Percentiles rank a stretch among this genome's conserved stretches.
Conservation (phyloP, 2,113 vertebrate genomes). For the Xiphophorus couchianus region DNA sequence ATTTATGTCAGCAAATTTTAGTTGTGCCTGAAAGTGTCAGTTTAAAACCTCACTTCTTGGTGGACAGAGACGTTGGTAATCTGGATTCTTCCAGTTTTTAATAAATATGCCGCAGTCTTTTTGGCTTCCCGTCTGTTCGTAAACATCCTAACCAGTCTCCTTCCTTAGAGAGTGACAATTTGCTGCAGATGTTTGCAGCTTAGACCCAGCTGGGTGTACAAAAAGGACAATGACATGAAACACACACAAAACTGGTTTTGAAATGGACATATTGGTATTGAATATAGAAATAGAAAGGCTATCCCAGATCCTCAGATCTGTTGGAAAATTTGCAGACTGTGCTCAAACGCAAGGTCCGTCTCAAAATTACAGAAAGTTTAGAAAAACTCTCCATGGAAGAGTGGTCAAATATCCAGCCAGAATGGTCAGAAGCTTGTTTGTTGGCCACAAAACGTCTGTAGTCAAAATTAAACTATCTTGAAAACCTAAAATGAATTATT, state of each 20-base stretch:
- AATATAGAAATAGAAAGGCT: background rate
- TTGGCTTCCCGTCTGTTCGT: background rate
- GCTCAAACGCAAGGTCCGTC: background rate
- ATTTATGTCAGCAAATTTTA: too few species aligned
- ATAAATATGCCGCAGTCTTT: background rate
- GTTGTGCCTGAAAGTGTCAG: too few species aligned
- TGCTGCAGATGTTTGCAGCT: too few species aligned
- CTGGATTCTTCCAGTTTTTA: background rate
- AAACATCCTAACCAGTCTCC: background rate
- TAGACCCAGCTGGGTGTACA: too few species aligned
- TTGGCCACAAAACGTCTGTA: background rate
- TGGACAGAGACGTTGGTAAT: background rate
- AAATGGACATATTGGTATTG: background rate
- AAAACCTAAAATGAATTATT: background rate
- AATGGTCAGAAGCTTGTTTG: background rate
- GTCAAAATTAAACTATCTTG: too few species aligned
- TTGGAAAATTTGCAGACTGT: background rate
- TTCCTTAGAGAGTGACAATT: too few species aligned
- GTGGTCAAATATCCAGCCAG: background rate
- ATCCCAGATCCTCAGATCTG: background rate
- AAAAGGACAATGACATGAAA: background rate
- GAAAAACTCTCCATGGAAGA: background rate
- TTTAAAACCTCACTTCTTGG: background rate
- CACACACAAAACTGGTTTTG: background rate
- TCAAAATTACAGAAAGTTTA: background rate